Base-by-base conservation (phyloP, 2,113 vertebrate species). In the Hypocryptadius cinnamomeus region DNA sequence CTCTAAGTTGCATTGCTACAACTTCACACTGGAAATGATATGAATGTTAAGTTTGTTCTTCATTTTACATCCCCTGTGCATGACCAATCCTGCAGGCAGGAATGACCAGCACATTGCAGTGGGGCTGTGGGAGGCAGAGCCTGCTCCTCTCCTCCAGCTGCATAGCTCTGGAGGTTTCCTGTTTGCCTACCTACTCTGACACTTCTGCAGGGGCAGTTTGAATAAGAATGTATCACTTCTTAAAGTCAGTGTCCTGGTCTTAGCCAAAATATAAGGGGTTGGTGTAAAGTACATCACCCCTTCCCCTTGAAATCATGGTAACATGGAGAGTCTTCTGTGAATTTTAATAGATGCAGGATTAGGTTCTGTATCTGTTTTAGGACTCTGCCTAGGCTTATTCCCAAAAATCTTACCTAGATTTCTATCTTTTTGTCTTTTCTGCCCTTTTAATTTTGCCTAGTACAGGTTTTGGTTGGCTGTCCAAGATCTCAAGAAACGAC, bases 381-480 rank as follows among this genome's bases (percentile, higher is more conserved):
- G n/a, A 51, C 66, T 79, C 48, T 83, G 17, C 27, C 54, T 39
- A 48, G 54, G 44, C 23, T 84, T 92, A 81, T 50, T 81, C 48
- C 27, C 3, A 6, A 77, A 77, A 74, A n/a, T 65, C 50, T 79
- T 89, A 94, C 17, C 59, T 84, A 79, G 53, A 57, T 44, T 60
- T 51, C 22, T 87, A 1, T 51, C 4, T 64, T 77, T 70, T 48
- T 53, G 7, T 83, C 21, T 91, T 79, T 53, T 53, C n/a, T 84
- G 16, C 31, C 15, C 14, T 70, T 92, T 69, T 79, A 74, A 84
- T 71, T 80, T 90, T 91, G 64, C 79, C 33, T 63, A 33, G 81
- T 84, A 84, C 95, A 99, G 99, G 96, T 99, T 99, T 98, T 99
- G 99, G 99, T 93, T 99, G 96, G 98, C 99, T 8, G 99, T 99